Conservation (phyloP, 2,113 vertebrate species). For the Eonycteris spelaea region DNA sequence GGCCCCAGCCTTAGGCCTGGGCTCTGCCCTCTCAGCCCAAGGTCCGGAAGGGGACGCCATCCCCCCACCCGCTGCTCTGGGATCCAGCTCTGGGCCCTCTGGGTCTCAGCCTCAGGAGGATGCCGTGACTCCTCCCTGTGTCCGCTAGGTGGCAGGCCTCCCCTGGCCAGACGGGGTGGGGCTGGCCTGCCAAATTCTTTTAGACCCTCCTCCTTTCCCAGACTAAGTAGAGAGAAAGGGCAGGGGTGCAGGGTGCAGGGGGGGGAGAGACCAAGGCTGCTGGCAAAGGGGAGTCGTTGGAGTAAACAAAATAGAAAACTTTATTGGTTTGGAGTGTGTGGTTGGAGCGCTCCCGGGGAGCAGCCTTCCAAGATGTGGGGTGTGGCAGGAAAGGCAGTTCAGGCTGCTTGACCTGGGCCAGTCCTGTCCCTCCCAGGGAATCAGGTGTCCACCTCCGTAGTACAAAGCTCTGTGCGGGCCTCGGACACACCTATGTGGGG, state of each 20-base stretch:
- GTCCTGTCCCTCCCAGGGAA: background rate
- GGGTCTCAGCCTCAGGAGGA: too few relatives aligned
- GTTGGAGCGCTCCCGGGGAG: background rate
- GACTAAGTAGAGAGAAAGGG: background rate
- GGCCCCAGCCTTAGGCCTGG: too few relatives aligned
- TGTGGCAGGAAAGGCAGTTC: background rate
- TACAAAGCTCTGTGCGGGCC: background rate
- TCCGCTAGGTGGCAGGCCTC: slow-evolving; percentile 58
- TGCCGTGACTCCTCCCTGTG: background rate
- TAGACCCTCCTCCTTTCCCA: background rate
- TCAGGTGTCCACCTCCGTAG: background rate
- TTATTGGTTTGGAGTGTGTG: slow-evolving; percentile 65
- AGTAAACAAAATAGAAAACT: slow-evolving; percentile 69
- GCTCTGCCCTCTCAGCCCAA: background rate
- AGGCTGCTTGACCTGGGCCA: background rate
- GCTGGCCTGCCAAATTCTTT: background rate
- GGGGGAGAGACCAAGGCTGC: background rate
- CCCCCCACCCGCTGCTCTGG: fast-evolving
- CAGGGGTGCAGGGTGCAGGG: too few relatives aligned
- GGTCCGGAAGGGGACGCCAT: background rate
- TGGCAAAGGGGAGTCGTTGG: fast-evolving
- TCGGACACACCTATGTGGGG: fast-evolving
- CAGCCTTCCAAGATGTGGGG: background rate
- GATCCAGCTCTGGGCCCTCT: too few relatives aligned
- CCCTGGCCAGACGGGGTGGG: fast-evolving